Evolutionary conservation across 2,888 invertebrate genomes (phyloP).

Genomic region (Brachyopa scutellaris): DNA sequence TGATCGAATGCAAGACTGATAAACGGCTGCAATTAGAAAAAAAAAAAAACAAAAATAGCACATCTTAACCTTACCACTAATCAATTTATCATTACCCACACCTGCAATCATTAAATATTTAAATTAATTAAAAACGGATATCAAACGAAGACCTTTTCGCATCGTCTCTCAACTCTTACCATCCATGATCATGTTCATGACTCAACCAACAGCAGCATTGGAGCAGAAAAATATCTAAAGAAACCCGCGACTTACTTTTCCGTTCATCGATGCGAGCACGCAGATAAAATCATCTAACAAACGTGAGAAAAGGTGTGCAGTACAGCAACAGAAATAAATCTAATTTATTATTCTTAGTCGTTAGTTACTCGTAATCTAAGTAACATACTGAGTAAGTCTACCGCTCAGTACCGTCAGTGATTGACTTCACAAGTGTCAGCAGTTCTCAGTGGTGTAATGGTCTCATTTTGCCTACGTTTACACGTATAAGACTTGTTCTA

Average conservation of each 20-base stretch:
- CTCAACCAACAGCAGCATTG: constrained; percentile 34
- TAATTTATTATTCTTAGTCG: constrained; percentile 19
- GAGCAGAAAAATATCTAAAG: constrained; percentile 13
- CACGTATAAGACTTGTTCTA: too few relatives aligned
- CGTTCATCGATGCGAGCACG: constrained; percentile 2
- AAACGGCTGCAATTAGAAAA: neutral
- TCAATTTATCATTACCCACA: constrained; percentile 15
- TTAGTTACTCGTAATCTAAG: constrained; percentile 32
- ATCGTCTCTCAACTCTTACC: neutral
- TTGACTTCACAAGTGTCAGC: constrained; percentile 36
- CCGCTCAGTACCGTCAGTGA: constrained; percentile 2
- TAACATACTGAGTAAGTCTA: constrained; percentile 26
- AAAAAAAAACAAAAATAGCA: too few relatives aligned
- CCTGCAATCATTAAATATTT: constrained; percentile 39
- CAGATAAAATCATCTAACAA: constrained; percentile 4
- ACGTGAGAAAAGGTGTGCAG: constrained; percentile 15
- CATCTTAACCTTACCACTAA: constrained; percentile 18
- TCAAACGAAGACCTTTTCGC: constrained; percentile 53
- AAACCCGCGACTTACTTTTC: constrained; percentile 12
- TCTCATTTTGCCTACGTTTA: constrained; percentile 10
- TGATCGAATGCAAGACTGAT: too few relatives aligned
- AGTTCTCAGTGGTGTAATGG: constrained; percentile 11
- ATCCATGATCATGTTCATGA: constrained; percentile 38
- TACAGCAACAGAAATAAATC: constrained; percentile 1
- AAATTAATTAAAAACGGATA: constrained; percentile 35